Evolutionary conservation across 2,888 invertebrate genomes (phyloP), one percentile per base, ranked within the genome.

Genomic region (Conops quadrifasciatus): DNA sequence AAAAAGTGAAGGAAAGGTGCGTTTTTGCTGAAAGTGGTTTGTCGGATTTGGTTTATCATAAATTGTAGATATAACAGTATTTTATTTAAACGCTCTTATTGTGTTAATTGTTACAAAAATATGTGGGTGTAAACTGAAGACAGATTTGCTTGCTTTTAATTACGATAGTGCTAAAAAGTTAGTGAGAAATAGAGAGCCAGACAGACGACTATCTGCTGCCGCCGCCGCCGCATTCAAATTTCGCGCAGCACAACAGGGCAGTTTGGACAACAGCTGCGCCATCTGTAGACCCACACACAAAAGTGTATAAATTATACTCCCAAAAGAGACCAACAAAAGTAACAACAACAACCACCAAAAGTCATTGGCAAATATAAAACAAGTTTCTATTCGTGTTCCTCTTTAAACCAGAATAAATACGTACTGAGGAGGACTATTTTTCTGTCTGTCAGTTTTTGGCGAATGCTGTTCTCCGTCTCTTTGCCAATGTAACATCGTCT

Each of bases 261-360:
- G 36, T n/a, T 45, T 26, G 4, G 43, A 45, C 67, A 45, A 56
- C 67, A 67, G 67, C 67, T 67, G 58, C 67, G 67, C 67, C 67
- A 58, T 58, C 67, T 67, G 43, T 56, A 45, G 43, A 62, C 19
- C 13, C 15, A 19, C n/a, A 36, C 30, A n/a, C 21, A 60, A n/a
- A 59, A 59, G 13, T 11, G 11, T n/a, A 26, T n/a, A 30, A 30
- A 15, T 3, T 26, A 58, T 21, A 59, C 16, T 60, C n/a, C 28
- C 15, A 60, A 60, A 19, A 13, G 5, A n/a, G 36, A 51, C 19
- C 5, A 51, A n/a, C n/a, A n/a, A 51, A 16, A 51, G 11, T 19
- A 5, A 11, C 19, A 51, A n/a, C 56, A 62, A 62, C 36, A 9
- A 62, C 43, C 28, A 30, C 19, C n/a, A 16, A 58, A 28, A 58